A percentile compares a stretch with the other conserved stretches of the same genome.
Conservation (phyloP, 2,113 vertebrate genomes). For the Larimichthys polyactis region DNA sequence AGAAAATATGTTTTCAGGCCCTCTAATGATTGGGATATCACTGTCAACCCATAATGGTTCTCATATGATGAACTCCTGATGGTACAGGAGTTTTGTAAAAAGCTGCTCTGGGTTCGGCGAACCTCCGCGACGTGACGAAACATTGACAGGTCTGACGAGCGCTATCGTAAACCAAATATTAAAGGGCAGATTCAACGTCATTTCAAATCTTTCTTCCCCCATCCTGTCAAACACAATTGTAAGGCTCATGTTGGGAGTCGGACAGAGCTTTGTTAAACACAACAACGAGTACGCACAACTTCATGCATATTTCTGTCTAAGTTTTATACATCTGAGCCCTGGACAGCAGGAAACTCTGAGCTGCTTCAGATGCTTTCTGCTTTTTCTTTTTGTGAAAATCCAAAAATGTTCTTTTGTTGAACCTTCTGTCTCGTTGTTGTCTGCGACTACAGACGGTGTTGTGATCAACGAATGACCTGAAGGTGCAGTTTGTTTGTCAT, state of each 20-base stretch:
- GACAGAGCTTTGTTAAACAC: neutral
- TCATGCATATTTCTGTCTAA: neutral
- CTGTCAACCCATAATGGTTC: no score
- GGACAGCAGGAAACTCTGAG: neutral
- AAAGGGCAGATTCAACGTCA: no score
- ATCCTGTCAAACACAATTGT: neutral
- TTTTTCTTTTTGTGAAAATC: neutral
- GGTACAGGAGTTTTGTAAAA: no score
- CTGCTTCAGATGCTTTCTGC: neutral
- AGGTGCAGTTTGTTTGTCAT: neutral
- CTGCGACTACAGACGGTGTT: neutral
- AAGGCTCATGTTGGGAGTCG: neutral
- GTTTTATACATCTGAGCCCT: neutral
- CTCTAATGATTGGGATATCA: no score
- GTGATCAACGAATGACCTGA: neutral
- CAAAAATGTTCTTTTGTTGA: no score
- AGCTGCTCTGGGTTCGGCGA: no score
- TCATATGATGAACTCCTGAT: no score
- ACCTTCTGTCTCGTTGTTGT: neutral
- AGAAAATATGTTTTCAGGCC: no score
- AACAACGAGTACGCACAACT: neutral
- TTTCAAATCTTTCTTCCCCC: no score
- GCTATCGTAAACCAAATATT: no score
- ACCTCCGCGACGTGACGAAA: no score
- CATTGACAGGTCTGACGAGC: no score